Base-by-base conservation (phyloP, 2,888 invertebrate genomes). In the Drosophila atripex region DNA sequence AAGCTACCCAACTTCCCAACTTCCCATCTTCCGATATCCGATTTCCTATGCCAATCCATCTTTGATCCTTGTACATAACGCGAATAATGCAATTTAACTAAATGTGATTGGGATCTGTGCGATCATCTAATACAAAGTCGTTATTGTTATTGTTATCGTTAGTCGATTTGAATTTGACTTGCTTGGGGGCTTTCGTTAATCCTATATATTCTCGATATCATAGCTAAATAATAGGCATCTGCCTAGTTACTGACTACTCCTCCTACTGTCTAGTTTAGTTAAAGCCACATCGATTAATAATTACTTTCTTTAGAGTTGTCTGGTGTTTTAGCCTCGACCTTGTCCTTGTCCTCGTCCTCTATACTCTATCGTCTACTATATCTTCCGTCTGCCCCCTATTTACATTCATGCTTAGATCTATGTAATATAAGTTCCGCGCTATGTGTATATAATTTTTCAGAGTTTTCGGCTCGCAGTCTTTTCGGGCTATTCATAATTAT, bases 391-490 rank as follows among this genome's bases (percentile, higher is more conserved):
- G 52, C 60, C 52, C 64, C 61, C 38, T 66, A 69, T 60, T 30
- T 71, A 69, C 50, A 39, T 39, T 43, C 38, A 49, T 63, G 41
- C 58, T 64, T 53, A 51, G 6, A 80, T 49, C 72, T 60, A 52
- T 54, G 32, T 73, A 57, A 57, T 80, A 51, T 68, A 45, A 82
- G 39, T 58, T 58, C 56, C 46, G 52, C 49, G 65, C 50, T 65
- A 54, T 63, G 53, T 76, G 50, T 72, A 72, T 76, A 75, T 78
- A 71, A 76, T 89, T 85, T 89, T 89, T 89, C 74, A 83, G 88
- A 85, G 86, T 88, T 88, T 77, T 77, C 78, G 78, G 88, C 88
- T 89, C 89, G 77, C 88, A 88, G 88, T 88, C 88, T 89, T 88
- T 78, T 88, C 75, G 87, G 88, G 79, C 88, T 87, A 77, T 84